Conservation (phyloP, 2,888 invertebrate genomes). For the Cheilosia grossa region DNA sequence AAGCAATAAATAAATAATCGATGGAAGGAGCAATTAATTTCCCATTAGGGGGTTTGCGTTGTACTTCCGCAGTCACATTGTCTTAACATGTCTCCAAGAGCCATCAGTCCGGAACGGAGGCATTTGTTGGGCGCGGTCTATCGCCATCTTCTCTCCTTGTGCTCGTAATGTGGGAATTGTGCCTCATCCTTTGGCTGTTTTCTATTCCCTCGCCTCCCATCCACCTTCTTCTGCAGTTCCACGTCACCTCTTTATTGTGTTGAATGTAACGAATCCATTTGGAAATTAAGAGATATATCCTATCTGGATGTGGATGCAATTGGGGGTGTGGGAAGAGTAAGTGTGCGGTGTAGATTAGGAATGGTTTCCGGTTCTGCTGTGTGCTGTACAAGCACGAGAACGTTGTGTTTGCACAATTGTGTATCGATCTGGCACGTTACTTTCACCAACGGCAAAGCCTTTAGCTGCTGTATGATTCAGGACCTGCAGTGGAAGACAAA, state of each 20-base stretch:
- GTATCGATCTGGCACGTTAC: constrained; percentile 72
- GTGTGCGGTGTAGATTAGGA: constrained; percentile 71
- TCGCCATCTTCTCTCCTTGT: constrained; percentile 57
- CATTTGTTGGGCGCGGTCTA: constrained; percentile 74
- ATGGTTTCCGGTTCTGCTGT: constrained; percentile 62
- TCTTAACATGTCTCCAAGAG: constrained; percentile 74
- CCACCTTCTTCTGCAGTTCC: constrained; percentile 21
- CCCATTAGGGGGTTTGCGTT: constrained; percentile 75
- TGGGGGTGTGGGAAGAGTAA: constrained; percentile 53
- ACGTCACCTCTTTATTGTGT: constrained; percentile 72
- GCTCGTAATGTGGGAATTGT: constrained; percentile 50
- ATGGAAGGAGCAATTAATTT: constrained; percentile 76
- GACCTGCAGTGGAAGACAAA: constrained; percentile 64
- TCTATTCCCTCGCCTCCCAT: constrained; percentile 6
- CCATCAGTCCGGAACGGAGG: constrained; percentile 74
- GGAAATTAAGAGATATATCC: constrained; percentile 75
- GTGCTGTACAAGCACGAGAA: constrained; percentile 17
- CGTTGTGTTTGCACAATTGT: constrained; percentile 65
- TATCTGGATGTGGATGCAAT: constrained; percentile 57
- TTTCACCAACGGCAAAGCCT: constrained; percentile 51
- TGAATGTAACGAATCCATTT: constrained; percentile 75
- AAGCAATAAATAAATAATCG: constrained; percentile 76
- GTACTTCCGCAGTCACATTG: constrained; percentile 74
- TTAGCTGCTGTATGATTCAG: constrained; percentile 35
- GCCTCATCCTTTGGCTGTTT: constrained; percentile 50